Percentiles rank a stretch among this genome's conserved stretches.
Conservation (phyloP, 53 echinoderm and acorn worm genomes). For the Echinarachnius parma region DNA sequence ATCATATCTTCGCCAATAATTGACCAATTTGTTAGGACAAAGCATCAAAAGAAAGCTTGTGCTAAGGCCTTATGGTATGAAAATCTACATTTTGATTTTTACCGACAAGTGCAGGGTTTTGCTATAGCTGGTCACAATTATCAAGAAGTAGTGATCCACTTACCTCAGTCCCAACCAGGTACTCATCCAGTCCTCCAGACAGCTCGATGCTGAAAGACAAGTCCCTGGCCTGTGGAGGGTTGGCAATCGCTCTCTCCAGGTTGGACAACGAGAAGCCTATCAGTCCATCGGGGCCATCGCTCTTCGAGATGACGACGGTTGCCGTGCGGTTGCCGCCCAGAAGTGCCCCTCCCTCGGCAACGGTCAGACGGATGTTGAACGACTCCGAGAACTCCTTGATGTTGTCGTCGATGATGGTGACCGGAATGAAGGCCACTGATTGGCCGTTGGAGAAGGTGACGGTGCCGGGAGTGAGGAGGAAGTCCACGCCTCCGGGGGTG, state of each 20-base stretch:
- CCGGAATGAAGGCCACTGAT: constrained; percentile 72
- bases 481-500: constrained; percentile 83
- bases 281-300: constrained; percentile 83
- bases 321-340: constrained; percentile 74
- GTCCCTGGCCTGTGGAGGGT: constrained; percentile 60
- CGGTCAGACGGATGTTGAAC: constrained; percentile 72
- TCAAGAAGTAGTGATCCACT: too few relatives aligned
- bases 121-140: too few relatives aligned
- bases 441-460: constrained; percentile 80
- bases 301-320: constrained; percentile 87
- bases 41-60: too few relatives aligned
- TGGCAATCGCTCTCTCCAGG: constrained; percentile 68
- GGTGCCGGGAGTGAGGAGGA: constrained; percentile 76
- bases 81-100: too few relatives aligned
- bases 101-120: too few relatives aligned
- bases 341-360: constrained; percentile 75
- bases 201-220: constrained; percentile 81
- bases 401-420: constrained; percentile 91
- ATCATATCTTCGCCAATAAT: too few relatives aligned
- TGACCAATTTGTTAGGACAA: too few relatives aligned
- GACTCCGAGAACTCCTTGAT: constrained; percentile 89
- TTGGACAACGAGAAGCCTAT: constrained; percentile 51
- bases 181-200: constrained; percentile 82
- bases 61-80: too few relatives aligned
- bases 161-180: constrained; percentile 74